Percentiles rank a stretch among this genome's conserved stretches.
phyloP scores from a whole-genome alignment of 2,797 vertebrate species.

The Peromyscus melanophrys region DNA sequence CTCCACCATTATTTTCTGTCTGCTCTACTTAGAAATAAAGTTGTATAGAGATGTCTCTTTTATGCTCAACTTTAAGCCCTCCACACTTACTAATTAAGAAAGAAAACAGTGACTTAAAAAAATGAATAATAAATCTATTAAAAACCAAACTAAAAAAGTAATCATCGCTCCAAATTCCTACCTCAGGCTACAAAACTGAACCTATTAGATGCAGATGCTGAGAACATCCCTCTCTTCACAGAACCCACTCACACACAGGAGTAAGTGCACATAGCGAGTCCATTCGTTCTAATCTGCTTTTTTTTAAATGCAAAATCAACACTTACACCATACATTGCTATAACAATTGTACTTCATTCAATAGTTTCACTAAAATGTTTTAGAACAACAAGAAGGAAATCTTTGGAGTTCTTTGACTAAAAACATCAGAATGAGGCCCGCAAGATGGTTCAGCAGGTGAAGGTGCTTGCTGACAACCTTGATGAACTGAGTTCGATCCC shows the following conservation, averaged over 20 bases:
- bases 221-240: neutral
- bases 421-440: neutral
- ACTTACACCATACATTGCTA: neutral
- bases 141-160: neutral
- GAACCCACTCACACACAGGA: neutral
- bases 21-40: constrained; percentile 38
- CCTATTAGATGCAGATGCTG: neutral
- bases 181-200: neutral
- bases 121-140: neutral
- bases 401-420: neutral
- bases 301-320: neutral
- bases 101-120: neutral
- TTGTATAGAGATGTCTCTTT: neutral
- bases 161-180: constrained; percentile 9
- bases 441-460: neutral
- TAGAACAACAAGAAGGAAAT: neutral
- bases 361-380: constrained; percentile 12
- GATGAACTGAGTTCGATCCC: neutral
- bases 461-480: neutral
- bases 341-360: neutral
- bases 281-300: neutral
- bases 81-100: neutral
- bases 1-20: constrained; percentile 24
- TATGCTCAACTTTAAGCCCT: neutral
- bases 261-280: neutral